Percentiles rank a stretch among this genome's conserved stretches.
Conservation (phyloP, 2,113 vertebrate species). For the Clarias macrocephalus region DNA sequence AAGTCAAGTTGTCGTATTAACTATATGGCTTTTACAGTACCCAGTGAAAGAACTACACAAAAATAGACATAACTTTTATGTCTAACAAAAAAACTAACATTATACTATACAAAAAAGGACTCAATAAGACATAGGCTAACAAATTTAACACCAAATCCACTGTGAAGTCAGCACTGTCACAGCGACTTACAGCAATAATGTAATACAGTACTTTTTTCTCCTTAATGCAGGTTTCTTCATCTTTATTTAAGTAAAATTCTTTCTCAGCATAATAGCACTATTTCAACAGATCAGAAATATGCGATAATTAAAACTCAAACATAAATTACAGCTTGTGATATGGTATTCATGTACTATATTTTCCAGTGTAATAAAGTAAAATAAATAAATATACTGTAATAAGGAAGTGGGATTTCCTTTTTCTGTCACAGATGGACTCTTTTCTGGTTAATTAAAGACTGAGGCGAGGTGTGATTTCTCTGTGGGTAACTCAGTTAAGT, state of each 20-base stretch:
- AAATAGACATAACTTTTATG: too few relatives aligned
- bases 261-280: neutral
- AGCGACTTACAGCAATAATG: neutral
- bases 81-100: too few relatives aligned
- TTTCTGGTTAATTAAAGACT: constrained; percentile 20
- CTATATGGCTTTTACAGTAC: too few relatives aligned
- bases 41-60: too few relatives aligned
- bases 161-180: neutral
- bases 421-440: neutral
- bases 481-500: constrained; percentile 16
- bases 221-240: neutral
- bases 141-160: neutral
- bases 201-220: neutral
- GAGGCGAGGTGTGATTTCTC: constrained; percentile 19
- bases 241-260: neutral
- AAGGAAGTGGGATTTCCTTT: neutral
- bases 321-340: neutral
- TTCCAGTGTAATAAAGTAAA: neutral
- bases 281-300: neutral
- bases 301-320: neutral
- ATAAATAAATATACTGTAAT: neutral
- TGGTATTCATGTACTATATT: neutral
- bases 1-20: too few relatives aligned
- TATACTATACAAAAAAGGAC: too few relatives aligned
- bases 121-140: neutral